Conservation (phyloP, 2,888 invertebrate species). For the Ichneumoninae sp. region DNA sequence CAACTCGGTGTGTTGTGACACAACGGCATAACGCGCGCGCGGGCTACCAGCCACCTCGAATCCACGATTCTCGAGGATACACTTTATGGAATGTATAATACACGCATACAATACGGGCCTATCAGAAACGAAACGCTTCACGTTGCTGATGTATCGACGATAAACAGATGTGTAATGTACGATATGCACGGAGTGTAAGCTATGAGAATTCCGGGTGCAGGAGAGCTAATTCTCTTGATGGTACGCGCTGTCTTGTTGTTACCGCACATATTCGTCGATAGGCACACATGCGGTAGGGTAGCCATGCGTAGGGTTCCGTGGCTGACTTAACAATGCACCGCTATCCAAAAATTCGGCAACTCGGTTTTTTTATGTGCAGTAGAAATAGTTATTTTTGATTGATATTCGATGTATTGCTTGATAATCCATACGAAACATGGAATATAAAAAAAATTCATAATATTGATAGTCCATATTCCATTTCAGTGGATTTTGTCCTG, state of each 20-base stretch:
- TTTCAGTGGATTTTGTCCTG: too few relatives aligned
- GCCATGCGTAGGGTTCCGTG: too few relatives aligned
- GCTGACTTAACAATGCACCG: not conserved
- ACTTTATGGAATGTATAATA: slow-evolving; percentile 5
- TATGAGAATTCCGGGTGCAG: not conserved
- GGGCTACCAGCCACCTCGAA: slow-evolving; percentile 58
- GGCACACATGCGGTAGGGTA: not conserved
- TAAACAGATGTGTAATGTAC: not conserved
- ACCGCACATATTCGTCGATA: not conserved
- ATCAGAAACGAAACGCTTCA: not conserved
- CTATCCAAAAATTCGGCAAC: not conserved
- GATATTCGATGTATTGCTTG: not conserved
- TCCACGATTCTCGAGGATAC: slow-evolving; percentile 62
- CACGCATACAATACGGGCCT: not conserved
- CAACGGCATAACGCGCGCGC: slow-evolving; percentile 68
- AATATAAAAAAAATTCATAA: too few relatives aligned
- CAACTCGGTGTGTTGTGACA: slow-evolving; percentile 67
- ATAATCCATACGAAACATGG: too few relatives aligned
- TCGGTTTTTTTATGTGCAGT: not conserved
- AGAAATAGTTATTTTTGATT: not conserved
- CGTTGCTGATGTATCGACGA: not conserved
- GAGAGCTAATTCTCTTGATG: not conserved
- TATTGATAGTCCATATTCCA: too few relatives aligned
- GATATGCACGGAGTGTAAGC: not conserved
- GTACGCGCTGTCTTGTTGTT: not conserved